Conservation (phyloP, 2,888 invertebrate genomes). For the Crioceris asparagi region DNA sequence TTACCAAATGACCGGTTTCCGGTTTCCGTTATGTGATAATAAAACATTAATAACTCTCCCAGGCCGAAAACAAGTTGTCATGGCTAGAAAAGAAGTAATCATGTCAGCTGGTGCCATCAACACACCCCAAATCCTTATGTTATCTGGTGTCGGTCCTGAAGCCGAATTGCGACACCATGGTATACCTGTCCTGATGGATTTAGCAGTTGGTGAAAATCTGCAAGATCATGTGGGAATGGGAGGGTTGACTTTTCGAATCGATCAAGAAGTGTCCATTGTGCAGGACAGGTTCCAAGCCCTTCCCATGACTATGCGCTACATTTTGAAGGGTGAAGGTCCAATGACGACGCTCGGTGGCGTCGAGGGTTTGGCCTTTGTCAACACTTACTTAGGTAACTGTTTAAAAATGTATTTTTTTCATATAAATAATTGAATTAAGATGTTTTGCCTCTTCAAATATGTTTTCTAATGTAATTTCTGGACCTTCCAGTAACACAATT, state of each 20-base stretch:
- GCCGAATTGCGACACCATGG: constrained; percentile 58
- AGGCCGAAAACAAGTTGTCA: constrained; percentile 53
- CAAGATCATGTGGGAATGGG: constrained; percentile 86
- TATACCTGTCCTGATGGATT: constrained; percentile 63
- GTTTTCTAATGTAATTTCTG: no score
- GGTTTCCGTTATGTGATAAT: no score
- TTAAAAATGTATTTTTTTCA: no score
- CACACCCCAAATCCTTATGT: constrained; percentile 82
- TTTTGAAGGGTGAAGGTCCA: constrained; percentile 67
- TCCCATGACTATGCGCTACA: constrained; percentile 58
- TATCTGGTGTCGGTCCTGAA: constrained; percentile 60
- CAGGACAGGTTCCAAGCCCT: constrained; percentile 52
- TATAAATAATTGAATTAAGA: no score
- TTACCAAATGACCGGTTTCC: no score
- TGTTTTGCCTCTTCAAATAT: no score
- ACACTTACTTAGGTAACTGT: constrained; percentile 53
- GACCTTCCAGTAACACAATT: no score
- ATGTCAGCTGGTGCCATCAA: constrained; percentile 86
- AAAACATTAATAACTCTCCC: no score
- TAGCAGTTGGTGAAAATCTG: constrained; percentile 66
- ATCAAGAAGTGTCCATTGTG: constrained; percentile 74
- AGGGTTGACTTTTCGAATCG: constrained; percentile 63
- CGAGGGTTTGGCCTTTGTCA: constrained; percentile 79
- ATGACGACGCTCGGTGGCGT: constrained; percentile 82
- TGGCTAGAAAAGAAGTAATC: constrained; percentile 74